Conservation (phyloP, 2,113 vertebrate genomes). For the Mustela nigripes region DNA sequence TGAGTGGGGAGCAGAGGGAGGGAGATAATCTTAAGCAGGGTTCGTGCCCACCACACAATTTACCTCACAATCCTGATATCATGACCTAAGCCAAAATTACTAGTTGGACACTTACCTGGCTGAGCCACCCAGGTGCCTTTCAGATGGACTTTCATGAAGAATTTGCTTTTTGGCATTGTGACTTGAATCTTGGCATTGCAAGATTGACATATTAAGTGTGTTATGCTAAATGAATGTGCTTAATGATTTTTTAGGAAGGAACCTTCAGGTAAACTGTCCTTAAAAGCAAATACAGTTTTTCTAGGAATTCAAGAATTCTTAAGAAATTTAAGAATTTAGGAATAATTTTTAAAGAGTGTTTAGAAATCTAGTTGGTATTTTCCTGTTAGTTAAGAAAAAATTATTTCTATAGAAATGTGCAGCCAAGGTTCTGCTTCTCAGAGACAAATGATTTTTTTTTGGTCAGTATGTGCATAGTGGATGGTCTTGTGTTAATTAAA, state of each 20-base stretch:
- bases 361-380: constrained; percentile 42
- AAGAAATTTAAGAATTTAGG: constrained; percentile 23
- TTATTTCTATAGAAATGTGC: neutral
- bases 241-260: constrained; percentile 48
- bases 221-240: neutral
- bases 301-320: neutral
- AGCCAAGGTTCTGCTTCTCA: neutral
- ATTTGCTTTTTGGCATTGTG: constrained; percentile 4
- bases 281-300: constrained; percentile 37
- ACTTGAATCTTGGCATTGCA: constrained; percentile 52
- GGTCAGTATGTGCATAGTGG: neutral
- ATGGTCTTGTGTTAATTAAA: constrained; percentile 42
- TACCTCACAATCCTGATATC: neutral
- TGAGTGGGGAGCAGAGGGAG: neutral
- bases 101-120: neutral
- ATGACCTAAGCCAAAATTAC: neutral
- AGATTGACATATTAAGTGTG: neutral
- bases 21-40: neutral
- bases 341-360: neutral
- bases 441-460: constrained; percentile 15
- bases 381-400: neutral
- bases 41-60: neutral
- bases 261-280: neutral
- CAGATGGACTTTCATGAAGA: neutral
- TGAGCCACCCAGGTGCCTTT: neutral